These are phyloP conservation scores for Lepidocyrtoides sp. DNA, from an alignment of 2,888 invertebrate genomes.

Conservation along the genomic window DNA sequence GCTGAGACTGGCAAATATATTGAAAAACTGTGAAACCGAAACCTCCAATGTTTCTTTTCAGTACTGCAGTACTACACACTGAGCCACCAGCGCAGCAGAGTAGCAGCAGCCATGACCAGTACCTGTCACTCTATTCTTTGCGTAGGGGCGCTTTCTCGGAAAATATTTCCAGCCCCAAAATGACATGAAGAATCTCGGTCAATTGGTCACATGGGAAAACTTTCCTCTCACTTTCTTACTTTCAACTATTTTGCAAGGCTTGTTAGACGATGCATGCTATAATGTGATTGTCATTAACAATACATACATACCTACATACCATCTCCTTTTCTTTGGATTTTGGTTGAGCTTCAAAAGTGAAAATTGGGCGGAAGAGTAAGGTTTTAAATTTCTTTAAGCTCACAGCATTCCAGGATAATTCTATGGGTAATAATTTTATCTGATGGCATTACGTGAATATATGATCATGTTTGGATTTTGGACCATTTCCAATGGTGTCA, in stretches of 20 bases:
- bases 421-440: too few relatives aligned
- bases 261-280: background rate
- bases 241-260: background rate
- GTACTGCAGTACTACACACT: background rate
- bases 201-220: constrained; percentile 66
- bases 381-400: background rate
- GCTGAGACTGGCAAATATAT: too few relatives aligned
- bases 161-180: constrained; percentile 3
- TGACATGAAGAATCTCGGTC: constrained; percentile 63
- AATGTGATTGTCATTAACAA: background rate
- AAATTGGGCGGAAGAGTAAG: background rate
- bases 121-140: background rate
- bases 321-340: background rate
- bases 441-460: too few relatives aligned
- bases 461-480: too few relatives aligned
- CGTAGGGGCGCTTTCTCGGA: background rate
- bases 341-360: background rate
- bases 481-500: constrained; percentile 15
- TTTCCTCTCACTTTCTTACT: background rate
- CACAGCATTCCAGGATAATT: background rate
- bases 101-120: constrained; percentile 16
- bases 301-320: background rate
- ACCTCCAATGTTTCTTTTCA: background rate
- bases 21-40: background rate
- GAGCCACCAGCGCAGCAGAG: too few relatives aligned